phyloP scores from a whole-genome alignment of 2,113 vertebrate genomes.

The Ciconia boyciana region DNA sequence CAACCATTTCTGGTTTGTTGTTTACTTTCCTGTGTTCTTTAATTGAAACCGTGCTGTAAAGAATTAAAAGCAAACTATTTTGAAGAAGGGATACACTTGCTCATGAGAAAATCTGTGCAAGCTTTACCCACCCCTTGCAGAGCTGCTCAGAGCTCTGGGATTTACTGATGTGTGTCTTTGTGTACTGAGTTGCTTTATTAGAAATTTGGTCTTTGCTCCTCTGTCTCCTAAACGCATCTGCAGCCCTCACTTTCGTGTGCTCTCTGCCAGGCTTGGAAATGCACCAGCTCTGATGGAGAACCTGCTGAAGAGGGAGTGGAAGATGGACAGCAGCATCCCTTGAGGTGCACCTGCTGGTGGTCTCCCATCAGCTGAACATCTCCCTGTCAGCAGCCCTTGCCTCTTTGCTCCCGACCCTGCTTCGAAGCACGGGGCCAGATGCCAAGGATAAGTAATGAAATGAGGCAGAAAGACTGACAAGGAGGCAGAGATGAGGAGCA shows the following conservation, averaged over 20 bases:
- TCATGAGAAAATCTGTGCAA: background rate
- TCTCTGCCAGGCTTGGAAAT: background rate
- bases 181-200: background rate
- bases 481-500: background rate
- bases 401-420: background rate
- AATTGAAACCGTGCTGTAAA: background rate
- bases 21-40: background rate
- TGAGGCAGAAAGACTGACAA: background rate
- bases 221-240: background rate
- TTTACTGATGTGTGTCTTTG: background rate
- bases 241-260: background rate
- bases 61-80: background rate
- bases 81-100: background rate
- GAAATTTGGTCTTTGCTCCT: background rate
- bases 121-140: background rate
- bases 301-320: background rate
- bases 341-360: background rate
- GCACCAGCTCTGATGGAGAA: background rate
- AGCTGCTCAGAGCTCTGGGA: background rate
- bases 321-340: background rate
- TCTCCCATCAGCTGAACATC: background rate
- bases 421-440: rapidly evolving
- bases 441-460: background rate
- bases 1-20: background rate
- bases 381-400: background rate